Base-by-base conservation (phyloP, 2,113 vertebrate species). In the Tyto alba region DNA sequence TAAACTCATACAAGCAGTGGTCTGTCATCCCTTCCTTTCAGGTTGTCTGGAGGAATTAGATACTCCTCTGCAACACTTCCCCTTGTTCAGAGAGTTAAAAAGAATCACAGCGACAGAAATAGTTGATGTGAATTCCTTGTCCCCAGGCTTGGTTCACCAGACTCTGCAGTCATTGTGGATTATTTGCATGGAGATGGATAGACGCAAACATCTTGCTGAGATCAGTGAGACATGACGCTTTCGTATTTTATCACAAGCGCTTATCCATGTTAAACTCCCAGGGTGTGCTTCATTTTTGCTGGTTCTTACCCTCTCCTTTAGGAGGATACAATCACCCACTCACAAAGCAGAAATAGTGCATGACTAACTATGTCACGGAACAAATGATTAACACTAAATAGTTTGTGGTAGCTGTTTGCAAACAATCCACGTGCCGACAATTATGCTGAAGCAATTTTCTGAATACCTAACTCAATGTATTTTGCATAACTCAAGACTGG, bases 321-420 rank as follows among this genome's bases (percentile, higher is more conserved):
- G 80, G 90, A 97, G 81, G 92, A 95, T 89, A 84, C 88, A 93
- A 52, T 95, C 96, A 93, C 95, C 96, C 90, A 95, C 90, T 97
- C 84, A 87, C 92, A 86, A 48, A 93, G 89, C 90, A 93, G 89
- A 96, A 97, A 95, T 91, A 94, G 90, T 88, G 74, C 89, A 82
- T 96, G 95, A 95, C 92, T 96, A 95, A 95, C 92, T 85, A 73
- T 95, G 92, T 96, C 88, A 91, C 0, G 18, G 83, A 96, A 95
- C 90, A 93, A 95, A 95, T 96, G 92, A 97, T 96, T 95, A 96
- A 93, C 86, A 60, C 86, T 93, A 95, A 95, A 90, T 89, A 93
- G 89, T 93, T 97, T 95, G 90, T 94, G 86, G 64, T 92, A 92
- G 73, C 90, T 93, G 95, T 97, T 97, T 96, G 96, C 90, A 97